These are phyloP conservation scores for Erebia epiphron DNA, from an alignment of 2,888 invertebrate genomes.

Conservation along the genomic window DNA sequence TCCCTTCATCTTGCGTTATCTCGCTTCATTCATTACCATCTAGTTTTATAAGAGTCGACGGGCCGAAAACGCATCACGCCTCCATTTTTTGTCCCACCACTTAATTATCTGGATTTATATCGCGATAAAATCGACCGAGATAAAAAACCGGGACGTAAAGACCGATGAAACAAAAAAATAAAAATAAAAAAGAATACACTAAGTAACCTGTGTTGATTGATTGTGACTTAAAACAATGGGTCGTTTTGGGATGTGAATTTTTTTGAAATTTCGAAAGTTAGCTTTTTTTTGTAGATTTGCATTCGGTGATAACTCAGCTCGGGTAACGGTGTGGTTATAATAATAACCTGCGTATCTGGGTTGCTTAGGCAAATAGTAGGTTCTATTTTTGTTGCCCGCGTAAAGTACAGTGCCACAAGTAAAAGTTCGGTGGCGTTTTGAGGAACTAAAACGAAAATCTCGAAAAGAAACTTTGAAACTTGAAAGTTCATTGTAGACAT, in stretches of 20 bases:
- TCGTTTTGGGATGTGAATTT: conserved; percentile 21
- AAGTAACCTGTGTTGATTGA: conserved; percentile 50
- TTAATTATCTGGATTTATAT: conserved; percentile 82
- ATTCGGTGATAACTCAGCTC: conserved; percentile 14
- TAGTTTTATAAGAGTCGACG: conserved; percentile 80
- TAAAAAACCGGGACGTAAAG: conserved; percentile 47
- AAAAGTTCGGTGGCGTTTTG: too few relatives aligned
- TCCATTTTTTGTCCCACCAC: conserved; percentile 81
- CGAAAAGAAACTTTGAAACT: too few relatives aligned
- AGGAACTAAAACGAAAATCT: too few relatives aligned
- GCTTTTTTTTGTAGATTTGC: conserved; percentile 21
- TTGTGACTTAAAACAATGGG: conserved; percentile 43
- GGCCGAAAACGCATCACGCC: conserved; percentile 78
- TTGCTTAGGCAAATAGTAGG: not conserved
- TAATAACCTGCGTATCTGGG: not conserved
- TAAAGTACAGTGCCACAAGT: too few relatives aligned
- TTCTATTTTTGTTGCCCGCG: too few relatives aligned
- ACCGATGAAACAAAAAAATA: conserved; percentile 43
- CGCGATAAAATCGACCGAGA: conserved; percentile 70
- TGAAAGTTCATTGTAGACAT: too few relatives aligned
- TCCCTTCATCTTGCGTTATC: conserved; percentile 76
- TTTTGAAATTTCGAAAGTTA: conserved; percentile 18
- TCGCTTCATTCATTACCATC: conserved; percentile 81
- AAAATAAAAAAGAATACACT: conserved; percentile 43
- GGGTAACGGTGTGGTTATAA: not conserved